Evolutionary conservation across 2,888 invertebrate genomes (phyloP), one percentile per base, ranked within the genome.

Genomic region (Trachelus stipa): DNA sequence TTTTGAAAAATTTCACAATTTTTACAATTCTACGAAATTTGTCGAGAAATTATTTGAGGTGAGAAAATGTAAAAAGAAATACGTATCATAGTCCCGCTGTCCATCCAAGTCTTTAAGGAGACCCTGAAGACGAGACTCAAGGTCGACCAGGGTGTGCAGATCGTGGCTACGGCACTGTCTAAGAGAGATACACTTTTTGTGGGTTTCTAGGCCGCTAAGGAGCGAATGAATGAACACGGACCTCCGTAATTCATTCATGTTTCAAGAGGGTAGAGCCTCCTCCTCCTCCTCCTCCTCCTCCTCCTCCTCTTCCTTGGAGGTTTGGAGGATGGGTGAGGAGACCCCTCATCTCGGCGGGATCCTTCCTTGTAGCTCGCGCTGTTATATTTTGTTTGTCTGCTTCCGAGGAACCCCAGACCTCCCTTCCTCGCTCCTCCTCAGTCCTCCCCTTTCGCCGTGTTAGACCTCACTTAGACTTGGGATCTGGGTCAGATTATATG

Each of bases 201-300:
- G 86, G 90, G 89, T 90, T 89, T 90, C 89, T 90, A 90, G 90
- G 88, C 86, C 89, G 86, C 85, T 86, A 86, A 89, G 87, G 86
- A 89, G 86, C 86, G 89, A 90, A 90, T 90, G 90, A 90, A 90
- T 90, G 90, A 90, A 89, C 88, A 83, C 86, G 87, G 85, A 89
- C 87, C 87, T 89, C 87, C 85, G 89, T 90, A 90, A 90, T 90
- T 90, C 90, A 90, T 90, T 90, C 90, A 89, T 89, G 90, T 87
- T 86, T 87, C 85, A 86, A 88, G 89, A 88, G 85, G 87, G 83
- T 86, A 87, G 83, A 87, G 83, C 85, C 82, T 82, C 35, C 75
- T 73, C 82, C 81, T 83, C 80, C 77, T 79, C 76, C 80, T 81
- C 35, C 80, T 81, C 35, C 75, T 75, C 82, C 81, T 82, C 80